Base-by-base conservation (phyloP, 2,888 invertebrate genomes). In the Phytoseiulus persimilis region DNA sequence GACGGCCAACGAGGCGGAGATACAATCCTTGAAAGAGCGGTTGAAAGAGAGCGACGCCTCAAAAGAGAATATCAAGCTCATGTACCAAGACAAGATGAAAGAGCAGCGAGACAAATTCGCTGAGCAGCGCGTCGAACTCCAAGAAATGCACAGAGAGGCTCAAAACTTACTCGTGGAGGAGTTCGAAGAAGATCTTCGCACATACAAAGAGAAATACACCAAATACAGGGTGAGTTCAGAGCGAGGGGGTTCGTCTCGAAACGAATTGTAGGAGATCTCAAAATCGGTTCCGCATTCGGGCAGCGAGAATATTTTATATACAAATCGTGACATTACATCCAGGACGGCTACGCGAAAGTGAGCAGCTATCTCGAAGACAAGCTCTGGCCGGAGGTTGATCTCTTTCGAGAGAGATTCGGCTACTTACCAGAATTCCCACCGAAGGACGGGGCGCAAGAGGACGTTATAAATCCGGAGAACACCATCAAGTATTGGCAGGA, bases 21-120 rank as follows among this genome's bases (percentile, higher is more conserved):
- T 87, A 2, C 11, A n/a, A 28, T 45, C 39, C 2, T 45, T 87
- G 6, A 87, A 87, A 33, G 87, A 33, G n/a, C 32, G 87, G n/a
- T 31, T 87, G 32, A 87, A n/a, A n/a, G 39, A 87, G 33, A 45
- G 45, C 39, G 87, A 87, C 28, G 33, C 28, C 11, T 31, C 87
- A n/a, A 87, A 87, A 45, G 87, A 87, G 23, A 87, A 87, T 33
- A 33, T 87, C 45, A 33, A 32, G n/a, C 18, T 87, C 33, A 87
- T 87, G 87, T 87, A 32, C 18, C 87, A 87, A 33, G 87, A 87
- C 33, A 87, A 45, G n/a, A 87, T 87, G 87, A 87, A 87, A 23
- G 87, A 87, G n/a, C 87, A 87, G n/a, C 32, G 87, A 0, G 87
- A 87, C n/a, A 87, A 87, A 45, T 87, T 87, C 18, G 28, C 45